Conservation (phyloP, 2,797 vertebrate genomes). For the Megaceryle alcyon region DNA sequence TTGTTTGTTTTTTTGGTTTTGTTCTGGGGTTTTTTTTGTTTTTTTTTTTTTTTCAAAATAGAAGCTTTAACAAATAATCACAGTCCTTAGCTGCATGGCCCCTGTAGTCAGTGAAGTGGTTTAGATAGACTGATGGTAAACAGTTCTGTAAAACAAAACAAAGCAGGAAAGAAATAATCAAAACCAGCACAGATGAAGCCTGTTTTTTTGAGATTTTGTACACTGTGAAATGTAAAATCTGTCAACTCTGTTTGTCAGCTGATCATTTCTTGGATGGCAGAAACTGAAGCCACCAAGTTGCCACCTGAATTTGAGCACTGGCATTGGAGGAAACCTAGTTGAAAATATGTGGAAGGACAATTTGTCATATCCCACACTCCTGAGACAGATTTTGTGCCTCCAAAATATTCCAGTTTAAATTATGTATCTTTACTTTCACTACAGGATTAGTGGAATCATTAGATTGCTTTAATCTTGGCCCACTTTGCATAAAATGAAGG, state of each 20-base stretch:
- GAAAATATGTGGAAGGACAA: neutral
- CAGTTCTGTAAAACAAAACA: neutral
- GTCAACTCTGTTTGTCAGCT: neutral
- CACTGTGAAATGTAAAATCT: neutral
- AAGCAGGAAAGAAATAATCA: neutral
- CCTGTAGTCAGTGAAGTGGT: constrained; percentile 39
- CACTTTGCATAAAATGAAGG: neutral
- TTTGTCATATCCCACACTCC: neutral
- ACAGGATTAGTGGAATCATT: neutral
- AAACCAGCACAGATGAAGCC: neutral
- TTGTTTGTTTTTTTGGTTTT: neutral
- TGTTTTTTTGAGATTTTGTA: neutral
- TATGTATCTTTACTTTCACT: neutral
- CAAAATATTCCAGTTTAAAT: neutral
- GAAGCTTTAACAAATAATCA: constrained; percentile 45
- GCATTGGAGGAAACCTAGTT: neutral
- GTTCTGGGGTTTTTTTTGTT: no score
- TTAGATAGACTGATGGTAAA: constrained; percentile 1
- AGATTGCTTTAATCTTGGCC: neutral
- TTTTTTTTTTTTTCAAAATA: neutral
- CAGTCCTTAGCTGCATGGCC: neutral
- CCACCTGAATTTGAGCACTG: neutral
- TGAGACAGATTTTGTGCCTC: neutral
- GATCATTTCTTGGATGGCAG: neutral
- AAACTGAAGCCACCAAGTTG: neutral